phyloP scores from a whole-genome alignment of 1,140 invertebrate genomes.

The Bombyx mori region DNA sequence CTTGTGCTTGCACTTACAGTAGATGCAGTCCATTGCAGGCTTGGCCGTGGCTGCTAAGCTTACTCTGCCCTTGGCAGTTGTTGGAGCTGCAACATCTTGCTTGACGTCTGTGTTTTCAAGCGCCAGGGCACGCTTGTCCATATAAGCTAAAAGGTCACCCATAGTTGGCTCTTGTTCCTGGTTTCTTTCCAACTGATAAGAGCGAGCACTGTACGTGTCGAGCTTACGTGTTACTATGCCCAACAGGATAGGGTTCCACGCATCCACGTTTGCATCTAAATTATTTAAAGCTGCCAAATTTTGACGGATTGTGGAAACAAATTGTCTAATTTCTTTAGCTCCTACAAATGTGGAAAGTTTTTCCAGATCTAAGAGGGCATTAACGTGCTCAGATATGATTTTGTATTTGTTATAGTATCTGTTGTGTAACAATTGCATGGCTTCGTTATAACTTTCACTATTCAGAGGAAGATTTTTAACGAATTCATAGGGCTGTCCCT shows the following conservation, averaged over 20 bases:
- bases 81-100: background rate
- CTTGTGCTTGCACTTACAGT: constrained; percentile 7
- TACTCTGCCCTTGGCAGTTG: background rate
- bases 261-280: constrained; percentile 2
- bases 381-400: constrained; percentile 6
- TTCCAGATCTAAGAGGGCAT: constrained; percentile 3
- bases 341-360: background rate
- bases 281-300: constrained; percentile 8
- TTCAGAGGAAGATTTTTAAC: constrained; percentile 12
- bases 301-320: constrained; percentile 8
- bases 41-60: background rate
- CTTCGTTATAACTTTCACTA: constrained; percentile 7
- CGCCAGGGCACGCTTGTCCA: constrained; percentile 12
- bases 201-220: constrained; percentile 4
- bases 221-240: constrained; percentile 12
- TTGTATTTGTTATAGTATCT: constrained; percentile 10
- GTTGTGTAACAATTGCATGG: constrained; percentile 6
- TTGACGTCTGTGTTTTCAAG: constrained; percentile 8
- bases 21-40: background rate
- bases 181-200: constrained; percentile 11
- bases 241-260: constrained; percentile 11
- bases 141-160: constrained; percentile 7
- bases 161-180: constrained; percentile 1
- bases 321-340: constrained; percentile 9
- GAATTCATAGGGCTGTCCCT: constrained; percentile 11